Percentiles rank a stretch among this genome's conserved stretches.
Conservation (phyloP, 2,113 vertebrate genomes). For the Acanthisitta chloris region DNA sequence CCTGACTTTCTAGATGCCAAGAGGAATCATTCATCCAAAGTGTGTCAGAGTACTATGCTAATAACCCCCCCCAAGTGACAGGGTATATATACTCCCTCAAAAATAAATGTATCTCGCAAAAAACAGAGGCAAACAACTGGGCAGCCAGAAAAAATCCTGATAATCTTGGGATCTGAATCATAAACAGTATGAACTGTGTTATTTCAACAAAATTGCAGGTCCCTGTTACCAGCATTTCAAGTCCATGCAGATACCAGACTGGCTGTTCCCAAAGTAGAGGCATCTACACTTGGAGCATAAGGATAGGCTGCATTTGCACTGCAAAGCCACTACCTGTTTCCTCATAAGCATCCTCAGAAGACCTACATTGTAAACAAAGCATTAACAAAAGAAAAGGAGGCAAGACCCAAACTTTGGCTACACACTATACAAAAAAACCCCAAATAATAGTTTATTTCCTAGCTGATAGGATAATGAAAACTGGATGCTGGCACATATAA, state of each 20-base stretch:
- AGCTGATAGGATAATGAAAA: not conserved
- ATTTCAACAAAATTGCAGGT: not conserved
- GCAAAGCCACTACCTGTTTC: fast-evolving
- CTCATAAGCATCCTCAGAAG: not conserved
- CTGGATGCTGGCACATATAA: not conserved
- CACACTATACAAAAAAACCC: fast-evolving
- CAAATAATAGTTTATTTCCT: not conserved
- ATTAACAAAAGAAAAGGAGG: not conserved
- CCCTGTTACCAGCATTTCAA: not conserved
- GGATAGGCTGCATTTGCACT: not conserved
- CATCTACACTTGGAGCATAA: fast-evolving
- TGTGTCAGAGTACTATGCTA: not conserved
- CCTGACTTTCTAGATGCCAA: not conserved
- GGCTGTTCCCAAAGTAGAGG: not conserved
- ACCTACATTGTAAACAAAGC: not conserved
- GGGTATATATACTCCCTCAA: not conserved
- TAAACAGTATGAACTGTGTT: not conserved
- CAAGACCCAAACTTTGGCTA: not conserved
- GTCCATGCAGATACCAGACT: not conserved
- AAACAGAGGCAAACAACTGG: not conserved
- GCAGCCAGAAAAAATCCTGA: not conserved
- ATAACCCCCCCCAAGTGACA: not conserved
- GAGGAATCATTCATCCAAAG: not conserved
- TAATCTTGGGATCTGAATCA: not conserved
- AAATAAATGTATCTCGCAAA: not conserved